A percentile compares a stretch with the other conserved stretches of the same genome.
These are phyloP conservation scores for Sylvicapra grimmia DNA, from an alignment of 2,113 vertebrate species.

Conservation along the genomic window DNA sequence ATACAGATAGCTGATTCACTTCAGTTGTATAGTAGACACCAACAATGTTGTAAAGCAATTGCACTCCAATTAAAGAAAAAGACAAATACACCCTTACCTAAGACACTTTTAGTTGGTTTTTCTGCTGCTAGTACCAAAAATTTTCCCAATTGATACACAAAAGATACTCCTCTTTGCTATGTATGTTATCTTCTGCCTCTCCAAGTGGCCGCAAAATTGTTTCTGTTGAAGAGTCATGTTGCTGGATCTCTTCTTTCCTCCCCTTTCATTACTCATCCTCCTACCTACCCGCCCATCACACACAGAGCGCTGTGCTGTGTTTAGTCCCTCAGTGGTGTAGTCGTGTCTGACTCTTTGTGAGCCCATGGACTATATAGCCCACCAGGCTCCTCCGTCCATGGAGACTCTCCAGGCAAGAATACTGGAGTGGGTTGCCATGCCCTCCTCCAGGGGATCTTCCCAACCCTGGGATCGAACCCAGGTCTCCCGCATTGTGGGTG, in stretches of 20 bases:
- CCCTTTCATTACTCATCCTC: no score
- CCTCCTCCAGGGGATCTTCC: background rate
- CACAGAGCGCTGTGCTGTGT: background rate
- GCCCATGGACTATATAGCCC: background rate
- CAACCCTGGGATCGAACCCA: background rate
- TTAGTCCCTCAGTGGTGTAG: background rate
- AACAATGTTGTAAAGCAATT: background rate
- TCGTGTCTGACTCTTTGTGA: background rate
- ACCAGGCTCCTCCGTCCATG: background rate
- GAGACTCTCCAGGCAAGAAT: background rate
- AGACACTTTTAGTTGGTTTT: background rate
- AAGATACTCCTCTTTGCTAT: background rate
- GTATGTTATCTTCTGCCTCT: background rate
- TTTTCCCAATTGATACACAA: background rate
- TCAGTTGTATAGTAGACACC: background rate
- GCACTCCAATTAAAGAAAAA: background rate
- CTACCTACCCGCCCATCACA: background rate
- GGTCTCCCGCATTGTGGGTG: background rate
- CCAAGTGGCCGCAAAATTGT: background rate
- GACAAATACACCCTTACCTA: background rate
- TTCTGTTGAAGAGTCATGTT: background rate
- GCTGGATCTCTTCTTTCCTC: background rate
- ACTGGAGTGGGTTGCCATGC: background rate
- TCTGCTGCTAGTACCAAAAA: background rate
- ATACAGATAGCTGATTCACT: background rate